Evolutionary conservation across 2,888 invertebrate species (phyloP).

Genomic region (Thecophora atra): DNA sequence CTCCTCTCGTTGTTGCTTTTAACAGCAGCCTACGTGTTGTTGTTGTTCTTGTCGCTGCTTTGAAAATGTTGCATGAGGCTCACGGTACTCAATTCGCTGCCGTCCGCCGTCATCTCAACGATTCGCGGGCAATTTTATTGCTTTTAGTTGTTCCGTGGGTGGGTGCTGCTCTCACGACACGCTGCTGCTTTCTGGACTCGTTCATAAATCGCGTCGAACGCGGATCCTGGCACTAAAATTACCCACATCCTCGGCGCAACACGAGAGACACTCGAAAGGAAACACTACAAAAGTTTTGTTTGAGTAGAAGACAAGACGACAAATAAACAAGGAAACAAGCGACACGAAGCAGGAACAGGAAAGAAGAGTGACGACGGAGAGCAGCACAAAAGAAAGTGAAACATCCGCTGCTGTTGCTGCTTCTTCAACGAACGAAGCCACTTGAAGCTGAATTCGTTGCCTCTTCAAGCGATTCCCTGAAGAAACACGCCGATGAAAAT

Average conservation of each 20-base stretch:
- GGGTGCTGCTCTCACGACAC: not conserved
- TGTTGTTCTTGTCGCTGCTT: not conserved
- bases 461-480: no score
- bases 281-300: no score
- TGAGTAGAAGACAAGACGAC: no score
- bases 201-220: not conserved
- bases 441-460: no score
- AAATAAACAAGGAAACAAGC: no score
- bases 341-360: no score
- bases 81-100: not conserved
- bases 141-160: not conserved
- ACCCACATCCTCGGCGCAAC: not conserved
- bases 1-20: not conserved
- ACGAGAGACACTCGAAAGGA: not conserved
- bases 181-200: not conserved
- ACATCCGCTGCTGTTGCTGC: no score
- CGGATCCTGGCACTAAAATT: constrained; percentile 3
- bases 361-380: no score
- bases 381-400: no score
- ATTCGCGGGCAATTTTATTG: not conserved
- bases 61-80: constrained; percentile 22
- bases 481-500: no score
- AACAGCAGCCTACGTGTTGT: no score
- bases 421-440: no score
- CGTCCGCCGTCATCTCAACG: not conserved